phyloP scores from a whole-genome alignment of 2,113 vertebrate species.

The Neofelis nebulosa region DNA sequence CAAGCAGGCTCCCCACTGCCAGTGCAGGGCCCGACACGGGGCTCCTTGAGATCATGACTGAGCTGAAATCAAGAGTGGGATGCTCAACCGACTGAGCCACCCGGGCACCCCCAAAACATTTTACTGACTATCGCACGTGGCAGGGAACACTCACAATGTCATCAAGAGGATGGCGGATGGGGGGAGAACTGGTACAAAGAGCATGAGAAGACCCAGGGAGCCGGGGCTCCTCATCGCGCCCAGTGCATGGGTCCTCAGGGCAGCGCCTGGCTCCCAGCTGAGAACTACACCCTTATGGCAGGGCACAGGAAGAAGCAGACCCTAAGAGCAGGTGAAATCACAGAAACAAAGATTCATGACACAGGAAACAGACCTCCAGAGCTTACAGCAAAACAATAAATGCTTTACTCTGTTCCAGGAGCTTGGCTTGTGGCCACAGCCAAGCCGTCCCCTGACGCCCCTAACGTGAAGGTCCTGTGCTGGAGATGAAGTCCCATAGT shows the following conservation, averaged over 20 bases:
- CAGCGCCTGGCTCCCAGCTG: not conserved
- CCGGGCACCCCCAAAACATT: not conserved
- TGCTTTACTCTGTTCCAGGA: conserved; percentile 6
- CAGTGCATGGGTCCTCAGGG: not conserved
- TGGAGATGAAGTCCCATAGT: not conserved
- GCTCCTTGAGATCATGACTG: too few relatives aligned
- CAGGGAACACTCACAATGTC: not conserved
- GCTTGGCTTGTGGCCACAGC: not conserved
- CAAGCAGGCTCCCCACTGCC: too few relatives aligned
- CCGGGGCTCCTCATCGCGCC: accelerated
- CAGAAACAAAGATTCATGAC: conserved; percentile 20
- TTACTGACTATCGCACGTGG: not conserved
- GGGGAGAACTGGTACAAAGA: not conserved
- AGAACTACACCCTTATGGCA: not conserved
- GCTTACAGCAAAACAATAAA: conserved; percentile 12
- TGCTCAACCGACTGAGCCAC: too few relatives aligned
- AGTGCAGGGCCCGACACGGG: too few relatives aligned
- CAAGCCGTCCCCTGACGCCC: not conserved
- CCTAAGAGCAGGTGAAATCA: not conserved
- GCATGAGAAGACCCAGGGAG: not conserved
- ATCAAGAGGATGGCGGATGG: not conserved
- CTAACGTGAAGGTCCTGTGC: not conserved
- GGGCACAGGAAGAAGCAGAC: not conserved
- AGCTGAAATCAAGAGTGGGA: too few relatives aligned
- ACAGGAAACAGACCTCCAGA: conserved; percentile 48